These are phyloP conservation scores for Drosophila murphyi DNA, from an alignment of 1,140 invertebrate genomes.

Conservation along the genomic window DNA sequence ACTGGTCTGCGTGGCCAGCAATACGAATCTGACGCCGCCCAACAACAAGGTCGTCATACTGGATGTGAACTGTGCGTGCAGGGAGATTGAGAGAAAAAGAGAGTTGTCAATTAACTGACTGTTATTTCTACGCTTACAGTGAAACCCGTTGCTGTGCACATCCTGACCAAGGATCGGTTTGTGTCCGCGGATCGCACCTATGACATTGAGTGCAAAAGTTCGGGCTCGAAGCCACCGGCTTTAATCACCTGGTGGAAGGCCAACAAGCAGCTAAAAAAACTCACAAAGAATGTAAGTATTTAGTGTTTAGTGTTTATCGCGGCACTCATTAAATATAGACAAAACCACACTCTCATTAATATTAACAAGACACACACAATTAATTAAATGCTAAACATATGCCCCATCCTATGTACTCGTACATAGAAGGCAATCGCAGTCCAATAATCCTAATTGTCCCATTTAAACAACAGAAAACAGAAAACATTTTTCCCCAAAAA, in stretches of 20 bases:
- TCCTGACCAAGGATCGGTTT: conserved; percentile 91
- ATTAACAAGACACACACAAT: conserved; percentile 1
- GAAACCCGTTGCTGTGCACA: conserved; percentile 92
- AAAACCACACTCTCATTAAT: conserved; percentile 8
- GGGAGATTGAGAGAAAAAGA: background rate
- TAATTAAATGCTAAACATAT: background rate
- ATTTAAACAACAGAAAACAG: background rate
- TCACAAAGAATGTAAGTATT: conserved; percentile 91
- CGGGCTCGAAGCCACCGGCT: conserved; percentile 92
- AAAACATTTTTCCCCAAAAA: background rate
- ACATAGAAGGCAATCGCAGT: background rate
- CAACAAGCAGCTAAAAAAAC: conserved; percentile 90
- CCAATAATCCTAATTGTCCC: background rate
- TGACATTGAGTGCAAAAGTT: conserved; percentile 92
- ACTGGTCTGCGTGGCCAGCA: conserved; percentile 93
- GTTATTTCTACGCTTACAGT: conserved; percentile 86
- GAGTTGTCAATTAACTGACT: background rate
- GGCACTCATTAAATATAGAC: background rate
- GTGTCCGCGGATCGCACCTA: conserved; percentile 92
- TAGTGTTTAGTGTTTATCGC: too few relatives aligned
- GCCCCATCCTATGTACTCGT: background rate
- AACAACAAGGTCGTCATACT: conserved; percentile 90
- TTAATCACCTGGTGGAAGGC: conserved; percentile 95
- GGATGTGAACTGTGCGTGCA: conserved; percentile 93
- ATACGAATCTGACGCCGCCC: conserved; percentile 92